Evolutionary conservation across 2,113 vertebrate species (phyloP).

Genomic region (Cygnus atratus): DNA sequence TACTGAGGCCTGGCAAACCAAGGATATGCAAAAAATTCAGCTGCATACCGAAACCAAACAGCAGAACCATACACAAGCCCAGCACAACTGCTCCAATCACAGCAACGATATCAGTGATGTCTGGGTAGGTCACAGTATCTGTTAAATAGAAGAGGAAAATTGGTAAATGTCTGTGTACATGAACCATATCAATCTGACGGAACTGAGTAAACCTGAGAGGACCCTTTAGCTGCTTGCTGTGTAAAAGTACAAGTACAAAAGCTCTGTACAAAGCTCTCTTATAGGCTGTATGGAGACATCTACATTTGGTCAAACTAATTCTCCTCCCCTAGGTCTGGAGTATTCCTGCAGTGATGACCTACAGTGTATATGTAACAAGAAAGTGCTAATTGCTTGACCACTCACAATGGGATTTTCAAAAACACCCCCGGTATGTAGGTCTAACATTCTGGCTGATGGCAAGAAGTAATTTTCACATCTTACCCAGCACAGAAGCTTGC

Average conservation of each 20-base stretch:
- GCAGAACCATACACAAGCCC: constrained; percentile 35
- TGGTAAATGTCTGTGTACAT: neutral
- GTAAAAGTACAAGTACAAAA: too few relatives aligned
- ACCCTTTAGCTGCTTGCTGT: neutral
- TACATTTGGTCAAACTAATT: neutral
- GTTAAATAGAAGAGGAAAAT: constrained; percentile 15
- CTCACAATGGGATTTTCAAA: neutral
- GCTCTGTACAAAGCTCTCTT: neutral
- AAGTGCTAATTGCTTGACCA: neutral
- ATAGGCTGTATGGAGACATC: neutral
- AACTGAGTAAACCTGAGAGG: neutral
- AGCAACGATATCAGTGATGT: constrained; percentile 16
- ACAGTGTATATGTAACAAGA: neutral
- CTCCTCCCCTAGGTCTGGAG: neutral
- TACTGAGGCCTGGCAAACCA: neutral
- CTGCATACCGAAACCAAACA: constrained; percentile 71
- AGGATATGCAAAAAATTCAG: neutral
- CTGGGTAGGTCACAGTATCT: constrained; percentile 31
- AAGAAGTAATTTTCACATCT: neutral
- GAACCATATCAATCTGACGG: neutral
- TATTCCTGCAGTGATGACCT: neutral
- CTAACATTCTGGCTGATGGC: neutral
- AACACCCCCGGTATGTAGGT: neutral
- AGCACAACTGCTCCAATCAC: constrained; percentile 25
- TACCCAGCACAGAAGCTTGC: neutral